Conservation (phyloP, 2,888 invertebrate genomes). For the Noctua janthe region DNA sequence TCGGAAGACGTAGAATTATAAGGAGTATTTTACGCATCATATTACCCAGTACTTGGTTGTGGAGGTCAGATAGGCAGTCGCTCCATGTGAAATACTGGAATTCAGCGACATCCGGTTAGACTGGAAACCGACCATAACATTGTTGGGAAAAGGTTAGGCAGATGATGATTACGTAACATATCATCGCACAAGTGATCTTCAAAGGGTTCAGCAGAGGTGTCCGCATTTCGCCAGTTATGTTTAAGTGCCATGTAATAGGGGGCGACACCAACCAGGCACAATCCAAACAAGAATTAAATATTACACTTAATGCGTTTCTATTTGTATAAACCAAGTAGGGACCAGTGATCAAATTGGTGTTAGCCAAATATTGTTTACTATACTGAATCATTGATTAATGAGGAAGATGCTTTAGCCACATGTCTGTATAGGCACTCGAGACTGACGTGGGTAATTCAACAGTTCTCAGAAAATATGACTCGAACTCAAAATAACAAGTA, state of each 20-base stretch:
- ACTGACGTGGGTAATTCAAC: constrained; percentile 33
- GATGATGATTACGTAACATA: not conserved
- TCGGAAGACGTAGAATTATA: not conserved
- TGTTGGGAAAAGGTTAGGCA: too few species aligned
- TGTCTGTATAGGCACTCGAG: constrained; percentile 31
- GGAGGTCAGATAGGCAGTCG: too few species aligned
- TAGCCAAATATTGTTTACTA: constrained; percentile 32
- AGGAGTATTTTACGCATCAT: not conserved
- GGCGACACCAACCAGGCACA: not conserved
- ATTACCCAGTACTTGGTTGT: not conserved
- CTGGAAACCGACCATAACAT: too few species aligned
- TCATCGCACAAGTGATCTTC: not conserved
- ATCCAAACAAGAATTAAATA: not conserved
- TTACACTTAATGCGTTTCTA: not conserved
- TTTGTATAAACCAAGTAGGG: not conserved
- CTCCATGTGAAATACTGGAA: not conserved
- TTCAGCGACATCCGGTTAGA: too few species aligned
- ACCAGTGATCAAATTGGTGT: not conserved
- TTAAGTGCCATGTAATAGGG: not conserved
- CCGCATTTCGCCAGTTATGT: not conserved
- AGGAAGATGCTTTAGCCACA: constrained; percentile 23
- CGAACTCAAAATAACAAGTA: constrained; percentile 22
- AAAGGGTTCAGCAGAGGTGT: not conserved
- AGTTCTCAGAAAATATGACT: constrained; percentile 43
- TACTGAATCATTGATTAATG: constrained; percentile 35